Evolutionary conservation across 2,797 vertebrate species (phyloP).

Genomic region (Podarcis lilfordi): DNA sequence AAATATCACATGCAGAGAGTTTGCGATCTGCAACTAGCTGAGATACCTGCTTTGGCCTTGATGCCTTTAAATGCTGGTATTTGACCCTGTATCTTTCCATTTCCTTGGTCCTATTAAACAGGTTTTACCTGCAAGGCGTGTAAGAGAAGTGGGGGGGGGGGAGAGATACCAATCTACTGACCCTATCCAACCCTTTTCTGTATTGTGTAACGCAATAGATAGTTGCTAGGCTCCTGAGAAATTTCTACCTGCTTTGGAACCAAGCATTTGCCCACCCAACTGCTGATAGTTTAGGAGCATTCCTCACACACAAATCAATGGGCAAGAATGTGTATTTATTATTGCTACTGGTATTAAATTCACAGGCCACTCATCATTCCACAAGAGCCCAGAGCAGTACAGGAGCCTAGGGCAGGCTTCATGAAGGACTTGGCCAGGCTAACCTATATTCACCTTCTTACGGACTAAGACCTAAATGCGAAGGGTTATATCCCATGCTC

Average conservation of each 20-base stretch:
- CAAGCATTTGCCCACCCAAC: neutral
- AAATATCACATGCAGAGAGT: slow-evolving; percentile 41
- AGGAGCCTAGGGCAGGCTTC: neutral
- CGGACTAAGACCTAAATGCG: neutral
- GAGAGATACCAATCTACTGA: too few relatives aligned
- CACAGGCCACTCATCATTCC: too few relatives aligned
- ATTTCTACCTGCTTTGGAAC: neutral
- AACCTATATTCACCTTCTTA: neutral
- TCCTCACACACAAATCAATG: neutral
- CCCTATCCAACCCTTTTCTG: neutral
- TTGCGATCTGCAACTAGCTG: slow-evolving; percentile 46
- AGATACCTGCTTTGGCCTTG: slow-evolving; percentile 4
- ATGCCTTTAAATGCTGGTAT: neutral
- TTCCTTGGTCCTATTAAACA: neutral
- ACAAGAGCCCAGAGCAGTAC: too few relatives aligned
- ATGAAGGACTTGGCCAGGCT: neutral
- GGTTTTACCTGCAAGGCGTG: too few relatives aligned
- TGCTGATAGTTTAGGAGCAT: neutral
- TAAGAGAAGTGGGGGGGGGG: too few relatives aligned
- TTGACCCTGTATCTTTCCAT: neutral
- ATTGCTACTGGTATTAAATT: too few relatives aligned
- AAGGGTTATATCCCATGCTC: neutral
- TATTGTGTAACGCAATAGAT: neutral
- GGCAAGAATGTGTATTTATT: neutral
- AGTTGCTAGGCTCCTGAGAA: neutral